These are phyloP conservation scores for Pammene aurita DNA, from an alignment of 2,888 invertebrate species.

Conservation along the genomic window DNA sequence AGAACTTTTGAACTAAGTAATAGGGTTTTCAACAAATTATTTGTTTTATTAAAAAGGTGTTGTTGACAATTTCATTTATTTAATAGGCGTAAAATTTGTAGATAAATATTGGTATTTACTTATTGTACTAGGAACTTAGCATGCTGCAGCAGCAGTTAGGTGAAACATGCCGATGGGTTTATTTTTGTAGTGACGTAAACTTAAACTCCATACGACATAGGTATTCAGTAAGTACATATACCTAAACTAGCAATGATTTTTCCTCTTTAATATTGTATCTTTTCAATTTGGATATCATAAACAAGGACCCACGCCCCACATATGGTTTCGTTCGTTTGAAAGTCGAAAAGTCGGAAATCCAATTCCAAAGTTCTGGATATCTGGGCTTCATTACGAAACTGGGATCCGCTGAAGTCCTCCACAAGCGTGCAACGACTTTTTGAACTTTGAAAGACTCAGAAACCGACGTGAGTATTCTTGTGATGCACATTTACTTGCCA, in stretches of 20 bases:
- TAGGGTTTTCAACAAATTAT: slow-evolving; percentile 1
- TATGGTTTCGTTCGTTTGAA: background rate
- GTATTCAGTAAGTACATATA: too few species aligned
- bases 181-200: too few species aligned
- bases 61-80: slow-evolving; percentile 53
- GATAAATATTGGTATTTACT: too few species aligned
- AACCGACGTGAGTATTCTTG: background rate
- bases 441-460: background rate
- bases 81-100: background rate
- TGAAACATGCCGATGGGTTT: too few species aligned
- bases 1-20: slow-evolving; percentile 14
- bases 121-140: too few species aligned
- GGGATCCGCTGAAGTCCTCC: background rate
- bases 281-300: background rate
- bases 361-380: slow-evolving; percentile 11
- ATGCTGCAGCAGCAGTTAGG: too few species aligned
- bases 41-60: too few species aligned
- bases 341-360: slow-evolving; percentile 11
- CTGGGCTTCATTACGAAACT: slow-evolving; percentile 18
- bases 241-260: too few species aligned
- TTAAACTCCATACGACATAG: too few species aligned
- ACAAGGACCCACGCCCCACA: background rate
- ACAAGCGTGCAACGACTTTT: slow-evolving; percentile 3
- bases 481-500: background rate
- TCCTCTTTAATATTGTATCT: background rate